Evolutionary conservation across 2,797 vertebrate genomes (phyloP).

Genomic region (Chiroxiphia lanceolata): DNA sequence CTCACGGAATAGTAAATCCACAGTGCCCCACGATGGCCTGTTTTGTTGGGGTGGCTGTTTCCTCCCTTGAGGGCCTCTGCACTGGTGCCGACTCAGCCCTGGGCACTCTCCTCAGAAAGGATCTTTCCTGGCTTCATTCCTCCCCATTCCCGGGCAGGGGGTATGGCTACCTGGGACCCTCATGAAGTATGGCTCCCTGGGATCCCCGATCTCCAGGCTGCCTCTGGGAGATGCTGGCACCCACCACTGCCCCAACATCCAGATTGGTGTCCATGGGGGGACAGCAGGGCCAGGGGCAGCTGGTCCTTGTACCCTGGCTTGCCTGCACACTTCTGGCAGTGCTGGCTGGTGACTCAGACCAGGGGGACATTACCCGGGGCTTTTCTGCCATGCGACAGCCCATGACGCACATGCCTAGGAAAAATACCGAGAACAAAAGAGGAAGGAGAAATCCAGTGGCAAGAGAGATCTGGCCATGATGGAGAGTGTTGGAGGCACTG

Average conservation of each 20-base stretch:
- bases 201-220: background rate
- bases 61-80: rapidly evolving
- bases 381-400: background rate
- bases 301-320: background rate
- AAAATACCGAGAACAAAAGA: background rate
- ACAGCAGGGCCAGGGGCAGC: rapidly evolving
- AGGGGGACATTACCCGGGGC: background rate
- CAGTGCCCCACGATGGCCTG: background rate
- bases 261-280: rapidly evolving
- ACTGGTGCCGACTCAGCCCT: background rate
- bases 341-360: background rate
- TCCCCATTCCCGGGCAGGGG: background rate
- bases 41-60: background rate
- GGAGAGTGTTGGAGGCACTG: background rate
- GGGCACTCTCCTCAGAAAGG: background rate
- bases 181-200: background rate
- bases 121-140: background rate
- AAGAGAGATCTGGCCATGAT: background rate
- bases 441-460: background rate
- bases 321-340: background rate
- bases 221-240: background rate
- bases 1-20: background rate
- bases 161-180: background rate
- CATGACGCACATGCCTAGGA: background rate
- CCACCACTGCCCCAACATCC: rapidly evolving